A percentile compares a stretch with the other conserved stretches of the same genome.
These are phyloP conservation scores for Bradypus variegatus DNA, from an alignment of 2,797 vertebrate species.

Conservation along the genomic window DNA sequence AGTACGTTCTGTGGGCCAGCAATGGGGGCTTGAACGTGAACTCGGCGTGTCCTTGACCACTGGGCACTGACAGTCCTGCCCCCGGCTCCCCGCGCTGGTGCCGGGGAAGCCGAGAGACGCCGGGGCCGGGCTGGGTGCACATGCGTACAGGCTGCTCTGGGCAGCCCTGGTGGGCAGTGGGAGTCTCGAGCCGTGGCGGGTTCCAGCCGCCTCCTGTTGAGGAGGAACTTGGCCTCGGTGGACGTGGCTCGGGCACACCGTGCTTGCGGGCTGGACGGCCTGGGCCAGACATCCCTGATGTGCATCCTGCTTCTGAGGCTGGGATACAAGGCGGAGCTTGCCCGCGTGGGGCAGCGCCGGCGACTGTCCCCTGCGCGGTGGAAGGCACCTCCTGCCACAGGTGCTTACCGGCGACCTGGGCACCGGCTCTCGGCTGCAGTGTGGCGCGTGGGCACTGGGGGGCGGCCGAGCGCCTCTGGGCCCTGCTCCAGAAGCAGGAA, in stretches of 20 bases:
- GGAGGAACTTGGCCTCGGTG: not conserved
- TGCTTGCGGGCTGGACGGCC: not conserved
- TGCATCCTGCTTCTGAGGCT: not conserved
- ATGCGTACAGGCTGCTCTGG: no score
- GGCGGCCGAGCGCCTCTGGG: slow-evolving; percentile 5
- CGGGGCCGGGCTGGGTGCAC: no score
- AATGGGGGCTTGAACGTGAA: not conserved
- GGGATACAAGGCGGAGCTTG: slow-evolving; percentile 3
- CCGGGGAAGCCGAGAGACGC: not conserved
- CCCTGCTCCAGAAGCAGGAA: not conserved
- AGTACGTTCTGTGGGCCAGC: not conserved
- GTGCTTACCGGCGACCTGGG: not conserved
- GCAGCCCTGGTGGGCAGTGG: not conserved
- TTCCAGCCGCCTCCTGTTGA: not conserved
- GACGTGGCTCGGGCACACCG: not conserved
- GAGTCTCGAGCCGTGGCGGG: not conserved
- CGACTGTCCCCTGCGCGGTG: no score
- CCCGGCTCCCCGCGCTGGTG: not conserved
- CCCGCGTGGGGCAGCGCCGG: not conserved
- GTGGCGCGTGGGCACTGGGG: not conserved
- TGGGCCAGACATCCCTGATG: not conserved
- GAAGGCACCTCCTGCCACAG: not conserved
- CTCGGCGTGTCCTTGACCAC: not conserved
- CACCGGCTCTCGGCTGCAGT: not conserved
- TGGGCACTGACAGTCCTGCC: not conserved